A percentile compares a stretch with the other conserved stretches of the same genome.
phyloP scores from a whole-genome alignment of 2,113 vertebrate species.

The Morone saxatilis region DNA sequence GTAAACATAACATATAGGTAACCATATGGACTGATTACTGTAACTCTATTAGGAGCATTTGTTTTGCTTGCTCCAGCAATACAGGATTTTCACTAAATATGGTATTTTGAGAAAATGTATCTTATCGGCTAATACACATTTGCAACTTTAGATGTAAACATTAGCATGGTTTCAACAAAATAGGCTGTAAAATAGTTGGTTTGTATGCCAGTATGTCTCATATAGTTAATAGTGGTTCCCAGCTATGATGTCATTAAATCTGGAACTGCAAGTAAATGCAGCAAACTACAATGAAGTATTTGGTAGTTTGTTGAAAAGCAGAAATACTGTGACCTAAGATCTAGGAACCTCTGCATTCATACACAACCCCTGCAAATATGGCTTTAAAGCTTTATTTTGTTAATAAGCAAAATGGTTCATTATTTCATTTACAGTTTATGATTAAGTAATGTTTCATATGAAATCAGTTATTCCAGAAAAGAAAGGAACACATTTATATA shows the following conservation, averaged over 20 bases:
- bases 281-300: not conserved
- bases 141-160: constrained; percentile 4
- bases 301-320: too few species aligned
- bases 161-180: not conserved
- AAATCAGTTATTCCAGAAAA: constrained; percentile 70
- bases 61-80: constrained; percentile 52
- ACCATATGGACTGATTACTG: constrained; percentile 59
- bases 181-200: not conserved
- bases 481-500: constrained; percentile 70
- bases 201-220: not conserved
- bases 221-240: not conserved
- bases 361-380: not conserved
- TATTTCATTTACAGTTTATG: constrained; percentile 48
- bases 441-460: constrained; percentile 57
- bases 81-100: constrained; percentile 5
- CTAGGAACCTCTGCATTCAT: too few species aligned
- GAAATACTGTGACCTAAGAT: too few species aligned
- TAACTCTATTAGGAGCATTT: constrained; percentile 49
- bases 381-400: constrained; percentile 2
- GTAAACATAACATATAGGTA: constrained; percentile 69
- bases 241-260: constrained; percentile 4
- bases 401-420: not conserved
- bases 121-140: constrained; percentile 5
- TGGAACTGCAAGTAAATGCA: not conserved
- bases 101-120: constrained; percentile 6